Evolutionary conservation across 2,113 vertebrate genomes (phyloP).

Genomic region (Oxygymnocypris stewartii): DNA sequence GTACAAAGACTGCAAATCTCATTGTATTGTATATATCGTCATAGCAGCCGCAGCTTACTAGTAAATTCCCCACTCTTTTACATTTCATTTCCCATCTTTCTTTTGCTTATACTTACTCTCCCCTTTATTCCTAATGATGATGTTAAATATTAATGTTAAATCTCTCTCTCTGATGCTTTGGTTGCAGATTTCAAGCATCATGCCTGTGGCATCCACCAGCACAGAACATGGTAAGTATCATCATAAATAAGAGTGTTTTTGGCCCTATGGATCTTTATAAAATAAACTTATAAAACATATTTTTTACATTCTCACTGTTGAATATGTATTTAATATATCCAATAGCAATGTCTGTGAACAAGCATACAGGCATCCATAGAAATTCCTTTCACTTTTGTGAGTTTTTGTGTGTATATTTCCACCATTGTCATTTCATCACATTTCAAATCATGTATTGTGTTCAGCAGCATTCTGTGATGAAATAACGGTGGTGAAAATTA

Average conservation of each 20-base stretch:
- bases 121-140: background rate
- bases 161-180: constrained; percentile 36
- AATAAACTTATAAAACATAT: background rate
- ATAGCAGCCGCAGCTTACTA: constrained; percentile 26
- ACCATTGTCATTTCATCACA: background rate
- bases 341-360: background rate
- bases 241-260: background rate
- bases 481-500: background rate
- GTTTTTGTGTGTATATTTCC: background rate
- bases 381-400: background rate
- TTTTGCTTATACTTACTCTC: background rate
- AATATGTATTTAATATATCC: background rate
- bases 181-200: constrained; percentile 62
- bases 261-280: background rate
- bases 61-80: background rate
- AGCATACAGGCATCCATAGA: background rate
- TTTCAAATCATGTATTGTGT: background rate
- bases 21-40: constrained; percentile 1
- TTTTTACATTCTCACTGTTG: background rate
- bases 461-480: background rate
- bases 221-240: constrained; percentile 72
- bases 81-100: background rate
- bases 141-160: constrained; percentile 1
- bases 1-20: constrained; percentile 16
- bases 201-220: constrained; percentile 75